Base-by-base conservation (phyloP, 2,888 invertebrate genomes). In the Caenorhabditis auriculariae region DNA sequence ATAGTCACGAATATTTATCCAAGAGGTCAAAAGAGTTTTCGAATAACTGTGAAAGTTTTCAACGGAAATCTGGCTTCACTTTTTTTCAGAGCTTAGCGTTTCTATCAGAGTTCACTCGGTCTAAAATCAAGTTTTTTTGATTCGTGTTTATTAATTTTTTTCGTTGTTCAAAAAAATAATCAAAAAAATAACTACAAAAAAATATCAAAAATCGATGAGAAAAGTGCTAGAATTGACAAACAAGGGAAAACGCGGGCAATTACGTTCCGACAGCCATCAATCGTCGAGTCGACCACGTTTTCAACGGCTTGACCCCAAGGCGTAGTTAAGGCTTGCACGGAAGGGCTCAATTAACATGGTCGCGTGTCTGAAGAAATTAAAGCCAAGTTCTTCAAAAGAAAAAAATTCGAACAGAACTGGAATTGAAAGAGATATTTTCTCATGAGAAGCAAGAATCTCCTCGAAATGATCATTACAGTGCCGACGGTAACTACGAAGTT, bases 401-500 rank as follows among this genome's bases (percentile, higher is more conserved):
- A 35, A 15, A 12, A 35, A 12, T 35, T 12, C 12, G 15, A 35
- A 35, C 35, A 12, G 15, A 12, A 35, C 12, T 12, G 35, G 35
- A 15, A 15, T 12, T 12, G 15, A 15, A 15, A 35, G 15, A 15
- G 35, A 15, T 12, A 12, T 12, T 35, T 35, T 35, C 35, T 12
- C 15, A 35, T 35, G 15, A 35, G 15, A 12, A 35, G 35, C 12
- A 35, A 35, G 35, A 35, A n/a, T n/a, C n/a, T n/a, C n/a, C n/a
- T n/a, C n/a, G n/a, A n/a, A 9, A 29, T 23, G 17, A 12, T 19
- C 27, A 2, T 61, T 66, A 4, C 85, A 96, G 96, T 84, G 98
- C 98, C 81, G 98, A 99, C 84, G 98, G 98, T 55, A 96, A 98
- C 85, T 98, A 99, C 84, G 96, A 99, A 85, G 96, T 96, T 61